phyloP scores from a whole-genome alignment of 2,113 vertebrate genomes.

The Chionodraco myersi region DNA sequence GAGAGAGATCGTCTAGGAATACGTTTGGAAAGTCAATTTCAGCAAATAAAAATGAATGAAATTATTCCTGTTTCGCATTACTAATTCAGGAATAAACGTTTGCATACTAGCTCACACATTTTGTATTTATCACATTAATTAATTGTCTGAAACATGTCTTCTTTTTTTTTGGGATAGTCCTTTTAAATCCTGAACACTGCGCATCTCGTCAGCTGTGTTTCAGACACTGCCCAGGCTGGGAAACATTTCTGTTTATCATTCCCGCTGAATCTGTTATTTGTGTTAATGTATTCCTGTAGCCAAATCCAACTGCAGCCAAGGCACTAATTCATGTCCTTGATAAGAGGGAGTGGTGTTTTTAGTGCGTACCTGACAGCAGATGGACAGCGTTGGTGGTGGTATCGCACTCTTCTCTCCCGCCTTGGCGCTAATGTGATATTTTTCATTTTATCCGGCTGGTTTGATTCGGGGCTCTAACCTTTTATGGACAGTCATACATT shows the following conservation, averaged over 20 bases:
- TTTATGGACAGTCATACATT: slow-evolving; percentile 30
- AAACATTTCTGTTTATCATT: slow-evolving; percentile 23
- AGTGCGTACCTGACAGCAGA: slow-evolving; percentile 36
- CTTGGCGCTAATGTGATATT: slow-evolving; percentile 8
- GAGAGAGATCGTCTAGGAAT: too few species aligned
- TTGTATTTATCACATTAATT: background rate
- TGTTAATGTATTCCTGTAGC: slow-evolving; percentile 37
- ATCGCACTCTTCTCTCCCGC: slow-evolving; percentile 13
- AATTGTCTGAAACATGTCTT: background rate
- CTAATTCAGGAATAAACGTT: background rate
- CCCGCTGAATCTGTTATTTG: slow-evolving; percentile 42
- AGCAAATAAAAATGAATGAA: background rate
- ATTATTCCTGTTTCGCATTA: background rate
- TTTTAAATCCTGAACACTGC: slow-evolving; percentile 11
- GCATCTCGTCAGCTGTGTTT: slow-evolving; percentile 14
- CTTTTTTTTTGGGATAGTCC: background rate
- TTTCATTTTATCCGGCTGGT: slow-evolving; percentile 8
- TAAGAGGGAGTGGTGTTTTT: slow-evolving; percentile 26
- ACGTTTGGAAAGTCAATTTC: too few species aligned
- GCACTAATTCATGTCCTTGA: slow-evolving; percentile 30
- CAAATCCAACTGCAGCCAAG: slow-evolving; percentile 27
- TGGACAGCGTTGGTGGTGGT: background rate
- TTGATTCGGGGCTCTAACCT: slow-evolving; percentile 20
- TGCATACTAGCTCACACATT: background rate
- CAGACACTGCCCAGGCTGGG: slow-evolving; percentile 1